A percentile compares a stretch with the other conserved stretches of the same genome.
phyloP scores from a whole-genome alignment of 2,888 invertebrate species.

The Pyrrhosoma nymphula region DNA sequence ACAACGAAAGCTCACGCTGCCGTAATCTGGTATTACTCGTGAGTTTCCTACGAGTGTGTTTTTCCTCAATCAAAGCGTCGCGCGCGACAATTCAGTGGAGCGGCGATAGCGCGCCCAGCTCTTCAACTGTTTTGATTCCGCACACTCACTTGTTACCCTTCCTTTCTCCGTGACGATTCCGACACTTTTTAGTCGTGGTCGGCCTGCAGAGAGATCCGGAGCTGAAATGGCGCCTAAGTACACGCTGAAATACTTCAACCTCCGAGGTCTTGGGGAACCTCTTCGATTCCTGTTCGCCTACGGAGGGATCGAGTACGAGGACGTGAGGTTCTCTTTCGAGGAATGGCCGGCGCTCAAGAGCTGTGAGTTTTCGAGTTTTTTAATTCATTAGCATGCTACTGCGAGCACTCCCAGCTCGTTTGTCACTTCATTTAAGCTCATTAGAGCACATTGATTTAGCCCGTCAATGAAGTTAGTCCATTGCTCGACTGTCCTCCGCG shows the following conservation, averaged over 20 bases:
- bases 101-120: not conserved
- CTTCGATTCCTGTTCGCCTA: conserved; percentile 65
- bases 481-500: no score
- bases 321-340: conserved; percentile 45
- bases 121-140: not conserved
- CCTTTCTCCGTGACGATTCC: not conserved
- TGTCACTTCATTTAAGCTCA: no score
- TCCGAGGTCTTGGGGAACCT: conserved; percentile 63
- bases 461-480: not conserved
- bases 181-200: not conserved
- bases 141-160: not conserved
- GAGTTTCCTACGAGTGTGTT: no score
- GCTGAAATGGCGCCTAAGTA: conserved; percentile 61
- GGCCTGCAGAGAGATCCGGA: not conserved
- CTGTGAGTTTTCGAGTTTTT: not conserved
- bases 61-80: no score
- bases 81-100: no score
- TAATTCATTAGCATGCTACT: no score
- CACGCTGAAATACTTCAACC: conserved; percentile 63
- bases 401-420: no score
- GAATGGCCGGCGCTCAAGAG: conserved; percentile 52
- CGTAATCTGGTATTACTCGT: no score
- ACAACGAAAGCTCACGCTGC: no score
- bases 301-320: conserved; percentile 64
- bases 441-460: not conserved